Percentiles rank a stretch among this genome's conserved stretches.
These are phyloP conservation scores for Varroa destructor DNA, from an alignment of 1,140 invertebrate genomes.

Conservation along the genomic window DNA sequence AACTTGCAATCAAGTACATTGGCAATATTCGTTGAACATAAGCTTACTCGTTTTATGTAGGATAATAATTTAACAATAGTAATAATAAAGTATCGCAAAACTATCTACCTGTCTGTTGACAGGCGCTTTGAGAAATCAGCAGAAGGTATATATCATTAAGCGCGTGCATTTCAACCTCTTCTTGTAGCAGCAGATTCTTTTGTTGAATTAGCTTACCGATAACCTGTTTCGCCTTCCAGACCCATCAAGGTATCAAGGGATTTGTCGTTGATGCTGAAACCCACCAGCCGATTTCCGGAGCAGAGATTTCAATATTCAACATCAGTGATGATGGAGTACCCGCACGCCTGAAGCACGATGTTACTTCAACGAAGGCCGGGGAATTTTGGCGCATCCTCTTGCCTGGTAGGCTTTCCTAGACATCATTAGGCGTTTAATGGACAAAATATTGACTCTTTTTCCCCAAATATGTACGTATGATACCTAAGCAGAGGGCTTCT, in stretches of 20 bases:
- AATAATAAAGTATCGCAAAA: not conserved
- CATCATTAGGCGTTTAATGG: no score
- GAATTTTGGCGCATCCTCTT: conserved; percentile 37
- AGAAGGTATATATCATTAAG: no score
- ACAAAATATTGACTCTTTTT: no score
- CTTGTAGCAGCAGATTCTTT: not conserved
- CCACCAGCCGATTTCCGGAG: conserved; percentile 51
- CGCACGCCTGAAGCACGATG: conserved; percentile 54
- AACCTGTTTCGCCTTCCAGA: conserved; percentile 41
- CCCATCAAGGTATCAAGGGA: conserved; percentile 60
- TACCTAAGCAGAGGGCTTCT: no score
- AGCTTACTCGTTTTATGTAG: not conserved
- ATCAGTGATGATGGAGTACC: conserved; percentile 48
- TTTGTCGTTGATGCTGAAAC: conserved; percentile 48
- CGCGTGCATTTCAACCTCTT: no score
- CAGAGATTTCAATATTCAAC: conserved; percentile 59
- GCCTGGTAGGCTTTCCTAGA: conserved; percentile 36
- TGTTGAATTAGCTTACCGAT: conserved; percentile 29
- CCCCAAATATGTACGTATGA: no score
- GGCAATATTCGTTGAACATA: not conserved
- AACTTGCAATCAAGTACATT: not conserved
- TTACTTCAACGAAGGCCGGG: conserved; percentile 48
- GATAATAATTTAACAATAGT: not conserved
- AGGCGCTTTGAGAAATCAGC: no score
- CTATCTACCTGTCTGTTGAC: not conserved